A percentile compares a stretch with the other conserved stretches of the same genome.
Evolutionary conservation across 2,113 vertebrate genomes (phyloP).

Genomic region (Entomyzon cyanotis): DNA sequence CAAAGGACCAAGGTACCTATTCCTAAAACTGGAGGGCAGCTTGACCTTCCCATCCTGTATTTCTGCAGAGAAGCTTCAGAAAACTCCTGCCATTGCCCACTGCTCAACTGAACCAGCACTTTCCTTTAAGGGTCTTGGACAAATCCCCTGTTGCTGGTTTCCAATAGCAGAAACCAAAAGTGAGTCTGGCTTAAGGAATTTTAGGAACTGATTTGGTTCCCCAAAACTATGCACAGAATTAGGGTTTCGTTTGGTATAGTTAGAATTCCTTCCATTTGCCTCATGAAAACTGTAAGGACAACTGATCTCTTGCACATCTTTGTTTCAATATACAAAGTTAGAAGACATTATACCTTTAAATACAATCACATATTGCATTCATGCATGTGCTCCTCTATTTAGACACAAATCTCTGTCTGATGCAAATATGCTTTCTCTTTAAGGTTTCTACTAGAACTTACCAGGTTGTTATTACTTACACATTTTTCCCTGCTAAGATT

Average conservation of each 20-base stretch:
- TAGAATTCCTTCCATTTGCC: background rate
- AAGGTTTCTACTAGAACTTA: slow-evolving; percentile 14
- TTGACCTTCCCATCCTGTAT: background rate
- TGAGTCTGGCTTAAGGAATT: background rate
- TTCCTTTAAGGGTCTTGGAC: background rate
- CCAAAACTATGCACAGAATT: background rate
- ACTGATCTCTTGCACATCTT: background rate
- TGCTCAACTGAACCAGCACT: background rate
- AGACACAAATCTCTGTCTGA: background rate
- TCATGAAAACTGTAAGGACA: background rate
- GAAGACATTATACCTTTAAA: background rate
- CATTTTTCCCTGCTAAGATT: slow-evolving; percentile 1
- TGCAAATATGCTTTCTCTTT: background rate
- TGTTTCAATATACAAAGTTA: background rate
- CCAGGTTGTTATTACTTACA: background rate
- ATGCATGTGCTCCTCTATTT: background rate
- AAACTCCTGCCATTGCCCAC: background rate
- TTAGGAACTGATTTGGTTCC: background rate
- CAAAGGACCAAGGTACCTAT: background rate
- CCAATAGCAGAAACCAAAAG: background rate
- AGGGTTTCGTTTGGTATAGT: background rate
- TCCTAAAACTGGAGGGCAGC: background rate
- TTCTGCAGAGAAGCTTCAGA: background rate
- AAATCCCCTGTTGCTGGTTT: background rate
- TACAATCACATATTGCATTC: background rate